These are phyloP conservation scores for Anser brachyrhynchus DNA, from an alignment of 2,113 vertebrate species.

Conservation along the genomic window DNA sequence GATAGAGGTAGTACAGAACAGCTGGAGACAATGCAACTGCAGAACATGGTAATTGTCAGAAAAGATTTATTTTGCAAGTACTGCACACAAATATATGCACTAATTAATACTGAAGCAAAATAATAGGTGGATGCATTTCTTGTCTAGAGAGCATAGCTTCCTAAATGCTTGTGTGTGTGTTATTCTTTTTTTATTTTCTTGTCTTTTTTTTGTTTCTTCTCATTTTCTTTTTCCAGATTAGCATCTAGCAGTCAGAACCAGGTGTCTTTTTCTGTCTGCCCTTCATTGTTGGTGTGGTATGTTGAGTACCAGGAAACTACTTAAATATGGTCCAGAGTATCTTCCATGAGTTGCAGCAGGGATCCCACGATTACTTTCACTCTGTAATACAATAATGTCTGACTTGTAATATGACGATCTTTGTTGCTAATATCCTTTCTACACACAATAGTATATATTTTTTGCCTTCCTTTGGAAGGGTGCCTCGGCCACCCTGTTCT, in stretches of 20 bases:
- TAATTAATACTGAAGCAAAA: neutral
- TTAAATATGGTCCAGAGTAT: neutral
- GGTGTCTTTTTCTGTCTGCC: neutral
- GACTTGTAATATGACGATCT: neutral
- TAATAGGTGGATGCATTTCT: neutral
- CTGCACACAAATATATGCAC: neutral
- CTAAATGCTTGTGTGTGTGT: neutral
- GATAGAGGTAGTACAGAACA: neutral
- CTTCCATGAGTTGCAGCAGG: neutral
- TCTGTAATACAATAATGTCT: accelerated
- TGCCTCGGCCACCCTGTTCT: neutral
- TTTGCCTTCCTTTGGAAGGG: too few species aligned
- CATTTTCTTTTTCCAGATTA: neutral
- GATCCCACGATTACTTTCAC: neutral
- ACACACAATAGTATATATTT: neutral
- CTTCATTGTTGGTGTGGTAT: neutral
- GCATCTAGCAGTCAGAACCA: neutral
- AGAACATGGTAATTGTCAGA: neutral
- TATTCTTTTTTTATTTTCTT: neutral
- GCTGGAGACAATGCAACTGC: neutral
- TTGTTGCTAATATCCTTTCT: neutral
- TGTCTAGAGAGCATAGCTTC: neutral
- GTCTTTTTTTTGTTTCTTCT: too few species aligned
- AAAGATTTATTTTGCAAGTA: neutral
- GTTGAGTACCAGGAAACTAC: neutral